Percentiles rank a stretch among this genome's conserved stretches.
Conservation (phyloP, 2,888 invertebrate genomes). For the Lutraria lutraria region DNA sequence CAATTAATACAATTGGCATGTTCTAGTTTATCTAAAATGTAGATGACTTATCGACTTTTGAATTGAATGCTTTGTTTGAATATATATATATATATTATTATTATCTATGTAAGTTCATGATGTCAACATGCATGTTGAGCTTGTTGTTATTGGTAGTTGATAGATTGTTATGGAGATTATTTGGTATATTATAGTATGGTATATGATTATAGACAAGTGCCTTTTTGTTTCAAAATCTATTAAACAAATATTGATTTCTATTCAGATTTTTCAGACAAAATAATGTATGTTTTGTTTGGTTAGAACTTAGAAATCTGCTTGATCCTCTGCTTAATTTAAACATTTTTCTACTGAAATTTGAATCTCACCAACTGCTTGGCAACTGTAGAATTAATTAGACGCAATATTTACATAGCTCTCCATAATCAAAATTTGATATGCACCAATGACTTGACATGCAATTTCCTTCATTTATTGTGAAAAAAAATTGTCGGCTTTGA, state of each 20-base stretch:
- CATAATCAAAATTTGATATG: slow-evolving; percentile 14
- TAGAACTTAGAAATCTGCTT: background rate
- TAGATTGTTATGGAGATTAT: background rate
- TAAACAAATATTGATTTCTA: background rate
- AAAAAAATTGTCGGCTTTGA: background rate
- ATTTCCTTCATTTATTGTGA: background rate
- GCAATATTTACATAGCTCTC: slow-evolving; percentile 2
- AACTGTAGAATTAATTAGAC: background rate
- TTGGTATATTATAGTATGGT: background rate
- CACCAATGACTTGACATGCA: background rate
- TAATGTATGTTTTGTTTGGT: background rate
- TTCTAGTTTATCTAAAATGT: too few relatives aligned
- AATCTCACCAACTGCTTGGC: background rate
- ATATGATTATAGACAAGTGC: background rate
- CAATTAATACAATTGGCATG: too few relatives aligned
- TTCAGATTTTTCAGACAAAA: background rate
- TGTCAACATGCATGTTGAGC: background rate
- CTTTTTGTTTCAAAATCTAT: background rate
- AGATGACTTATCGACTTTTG: too few relatives aligned
- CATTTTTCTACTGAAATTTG: slow-evolving; percentile 3
- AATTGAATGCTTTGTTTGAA: too few relatives aligned
- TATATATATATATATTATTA: background rate
- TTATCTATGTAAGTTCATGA: too few relatives aligned
- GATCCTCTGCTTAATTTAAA: slow-evolving; percentile 5
- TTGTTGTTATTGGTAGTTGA: background rate